Conservation (phyloP, 2,888 invertebrate genomes). For the Apotomis turbidana region DNA sequence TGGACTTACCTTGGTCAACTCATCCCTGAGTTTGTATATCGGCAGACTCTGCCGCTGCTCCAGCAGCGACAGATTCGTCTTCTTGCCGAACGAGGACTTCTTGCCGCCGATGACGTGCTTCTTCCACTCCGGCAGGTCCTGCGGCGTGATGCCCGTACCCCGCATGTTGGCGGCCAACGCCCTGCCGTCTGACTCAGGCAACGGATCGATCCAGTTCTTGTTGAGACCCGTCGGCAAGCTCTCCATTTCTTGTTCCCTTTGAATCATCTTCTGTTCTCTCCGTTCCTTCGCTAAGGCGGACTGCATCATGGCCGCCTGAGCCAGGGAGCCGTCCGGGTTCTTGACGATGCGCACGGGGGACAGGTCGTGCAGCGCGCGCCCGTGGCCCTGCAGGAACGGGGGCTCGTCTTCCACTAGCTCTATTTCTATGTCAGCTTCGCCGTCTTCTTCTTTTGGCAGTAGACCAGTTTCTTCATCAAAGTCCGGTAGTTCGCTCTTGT, state of each 20-base stretch:
- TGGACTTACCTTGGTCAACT: constrained; percentile 90
- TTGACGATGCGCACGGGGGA: constrained; percentile 98
- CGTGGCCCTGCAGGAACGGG: constrained; percentile 97
- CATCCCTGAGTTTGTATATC: constrained; percentile 97
- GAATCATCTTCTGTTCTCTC: constrained; percentile 97
- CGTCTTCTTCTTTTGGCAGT: constrained; percentile 95
- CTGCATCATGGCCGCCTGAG: constrained; percentile 99
- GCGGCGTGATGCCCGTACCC: constrained; percentile 92
- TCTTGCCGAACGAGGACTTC: constrained; percentile 98
- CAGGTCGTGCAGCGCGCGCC: constrained; percentile 94
- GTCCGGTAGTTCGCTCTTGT: constrained; percentile 97
- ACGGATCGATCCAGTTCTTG: constrained; percentile 98
- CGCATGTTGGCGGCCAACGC: constrained; percentile 91
- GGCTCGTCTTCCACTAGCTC: constrained; percentile 99
- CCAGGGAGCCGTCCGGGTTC: constrained; percentile 99
- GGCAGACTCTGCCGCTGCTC: constrained; percentile 98
- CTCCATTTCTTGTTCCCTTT: constrained; percentile 95
- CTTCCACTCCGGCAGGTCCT: constrained; percentile 99
- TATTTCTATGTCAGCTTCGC: constrained; percentile 99
- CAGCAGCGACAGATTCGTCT: constrained; percentile 95
- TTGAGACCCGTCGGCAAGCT: constrained; percentile 90
- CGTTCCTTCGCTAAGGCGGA: constrained; percentile 98
- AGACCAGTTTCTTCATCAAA: constrained; percentile 98
- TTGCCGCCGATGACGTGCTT: constrained; percentile 99
- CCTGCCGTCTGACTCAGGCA: constrained; percentile 92